These are phyloP conservation scores for Ophion costatus DNA, from an alignment of 2,888 invertebrate genomes.

Conservation along the genomic window DNA sequence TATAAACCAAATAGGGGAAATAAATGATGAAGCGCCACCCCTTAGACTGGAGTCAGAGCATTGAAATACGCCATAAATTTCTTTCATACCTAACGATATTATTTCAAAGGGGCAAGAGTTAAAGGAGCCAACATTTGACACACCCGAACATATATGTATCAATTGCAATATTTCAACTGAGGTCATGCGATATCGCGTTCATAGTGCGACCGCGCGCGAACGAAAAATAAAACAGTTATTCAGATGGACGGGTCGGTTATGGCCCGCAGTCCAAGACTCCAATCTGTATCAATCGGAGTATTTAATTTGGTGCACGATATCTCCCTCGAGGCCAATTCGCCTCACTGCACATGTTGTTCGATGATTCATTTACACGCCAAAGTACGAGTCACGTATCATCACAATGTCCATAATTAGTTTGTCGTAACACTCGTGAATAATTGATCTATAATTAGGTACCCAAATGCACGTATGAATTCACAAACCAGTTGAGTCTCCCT, in stretches of 20 bases:
- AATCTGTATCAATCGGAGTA: slow-evolving; percentile 44
- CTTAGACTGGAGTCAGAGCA: background rate
- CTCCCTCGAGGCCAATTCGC: slow-evolving; percentile 38
- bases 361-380: slow-evolving; percentile 3
- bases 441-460: slow-evolving; percentile 26
- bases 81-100: too few relatives aligned
- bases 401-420: slow-evolving; percentile 12
- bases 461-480: slow-evolving; percentile 41
- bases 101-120: too few relatives aligned
- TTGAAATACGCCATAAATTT: too few relatives aligned
- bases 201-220: background rate
- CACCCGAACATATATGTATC: background rate
- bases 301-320: slow-evolving; percentile 33
- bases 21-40: background rate
- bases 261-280: slow-evolving; percentile 14
- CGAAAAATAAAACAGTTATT: background rate
- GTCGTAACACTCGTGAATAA: slow-evolving; percentile 21
- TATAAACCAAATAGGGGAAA: too few relatives aligned
- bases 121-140: background rate
- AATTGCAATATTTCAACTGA: background rate
- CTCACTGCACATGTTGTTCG: background rate
- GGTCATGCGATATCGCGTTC: background rate
- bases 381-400: slow-evolving; percentile 12
- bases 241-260: slow-evolving; percentile 5
- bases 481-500: background rate